A percentile compares a stretch with the other conserved stretches of the same genome.
Conservation (phyloP, 2,797 vertebrate species). For the Tapirus indicus region DNA sequence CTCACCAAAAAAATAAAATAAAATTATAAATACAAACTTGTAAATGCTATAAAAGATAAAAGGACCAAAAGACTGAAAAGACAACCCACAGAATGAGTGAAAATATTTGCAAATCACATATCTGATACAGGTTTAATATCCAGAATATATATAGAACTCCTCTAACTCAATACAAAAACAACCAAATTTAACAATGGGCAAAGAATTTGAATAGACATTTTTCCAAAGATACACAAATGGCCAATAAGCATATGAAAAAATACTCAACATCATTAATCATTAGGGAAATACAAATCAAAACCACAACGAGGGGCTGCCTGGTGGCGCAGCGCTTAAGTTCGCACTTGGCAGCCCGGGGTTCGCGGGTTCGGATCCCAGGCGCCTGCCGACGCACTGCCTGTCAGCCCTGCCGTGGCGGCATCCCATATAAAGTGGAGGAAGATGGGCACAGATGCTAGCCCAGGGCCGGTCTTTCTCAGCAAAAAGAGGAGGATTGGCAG, state of each 20-base stretch:
- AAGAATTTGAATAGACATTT: background rate
- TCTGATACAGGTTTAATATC: background rate
- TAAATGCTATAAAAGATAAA: background rate
- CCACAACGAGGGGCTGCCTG: background rate
- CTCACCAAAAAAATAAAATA: too few relatives aligned
- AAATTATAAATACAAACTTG: constrained; percentile 5
- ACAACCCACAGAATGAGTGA: background rate
- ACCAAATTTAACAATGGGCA: background rate
- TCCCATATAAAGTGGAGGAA: too few relatives aligned
- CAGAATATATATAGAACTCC: background rate
- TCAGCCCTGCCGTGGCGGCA: too few relatives aligned
- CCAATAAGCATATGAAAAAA: background rate
- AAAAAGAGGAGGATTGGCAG: too few relatives aligned
- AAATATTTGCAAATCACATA: background rate
- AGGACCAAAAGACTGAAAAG: background rate
- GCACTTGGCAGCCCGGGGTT: too few relatives aligned
- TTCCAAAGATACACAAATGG: background rate
- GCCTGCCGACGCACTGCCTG: too few relatives aligned
- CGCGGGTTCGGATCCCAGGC: too few relatives aligned
- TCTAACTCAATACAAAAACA: constrained; percentile 3
- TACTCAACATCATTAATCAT: background rate
- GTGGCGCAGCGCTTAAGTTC: too few relatives aligned
- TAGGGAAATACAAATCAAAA: background rate
- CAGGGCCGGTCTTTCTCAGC: too few relatives aligned
- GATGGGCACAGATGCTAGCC: too few relatives aligned